Percentiles rank a stretch among this genome's conserved stretches.
These are phyloP conservation scores for Cataglyphis cursor DNA, from an alignment of 2,888 invertebrate species.

Conservation along the genomic window DNA sequence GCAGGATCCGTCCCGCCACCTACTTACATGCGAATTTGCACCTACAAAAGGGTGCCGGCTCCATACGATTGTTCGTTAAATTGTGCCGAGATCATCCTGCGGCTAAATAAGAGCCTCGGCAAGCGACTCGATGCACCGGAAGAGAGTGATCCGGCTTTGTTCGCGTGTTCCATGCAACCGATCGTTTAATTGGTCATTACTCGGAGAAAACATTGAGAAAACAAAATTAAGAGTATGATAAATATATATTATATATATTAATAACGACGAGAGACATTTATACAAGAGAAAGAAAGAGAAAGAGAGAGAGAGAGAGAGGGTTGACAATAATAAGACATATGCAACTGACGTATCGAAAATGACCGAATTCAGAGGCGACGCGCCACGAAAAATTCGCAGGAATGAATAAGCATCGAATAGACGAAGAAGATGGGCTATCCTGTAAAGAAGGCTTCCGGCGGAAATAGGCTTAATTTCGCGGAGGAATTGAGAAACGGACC, in stretches of 20 bases:
- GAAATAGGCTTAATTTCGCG: conserved; percentile 80
- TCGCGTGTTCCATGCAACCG: neutral
- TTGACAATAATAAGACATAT: neutral
- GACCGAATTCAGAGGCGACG: neutral
- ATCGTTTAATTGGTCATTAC: conserved; percentile 39
- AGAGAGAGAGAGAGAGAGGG: too few relatives aligned
- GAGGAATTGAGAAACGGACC: conserved; percentile 53
- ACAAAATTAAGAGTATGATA: neutral
- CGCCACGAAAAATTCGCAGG: conserved; percentile 3
- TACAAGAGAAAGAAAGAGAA: neutral
- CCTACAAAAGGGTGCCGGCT: conserved; percentile 68
- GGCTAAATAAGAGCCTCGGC: conserved; percentile 6
- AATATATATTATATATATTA: neutral
- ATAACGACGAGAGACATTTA: neutral
- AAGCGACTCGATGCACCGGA: conserved; percentile 22
- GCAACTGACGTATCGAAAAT: neutral
- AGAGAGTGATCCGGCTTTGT: conserved; percentile 15
- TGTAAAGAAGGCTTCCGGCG: conserved; percentile 78
- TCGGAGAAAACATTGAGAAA: neutral
- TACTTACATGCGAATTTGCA: conserved; percentile 80
- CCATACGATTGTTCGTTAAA: conserved; percentile 46
- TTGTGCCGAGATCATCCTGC: conserved; percentile 24
- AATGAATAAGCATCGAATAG: conserved; percentile 27
- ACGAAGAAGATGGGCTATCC: conserved; percentile 21
- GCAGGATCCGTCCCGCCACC: conserved; percentile 61